phyloP scores from a whole-genome alignment of 2,797 vertebrate species.

The Pyrrhura leucotis region DNA sequence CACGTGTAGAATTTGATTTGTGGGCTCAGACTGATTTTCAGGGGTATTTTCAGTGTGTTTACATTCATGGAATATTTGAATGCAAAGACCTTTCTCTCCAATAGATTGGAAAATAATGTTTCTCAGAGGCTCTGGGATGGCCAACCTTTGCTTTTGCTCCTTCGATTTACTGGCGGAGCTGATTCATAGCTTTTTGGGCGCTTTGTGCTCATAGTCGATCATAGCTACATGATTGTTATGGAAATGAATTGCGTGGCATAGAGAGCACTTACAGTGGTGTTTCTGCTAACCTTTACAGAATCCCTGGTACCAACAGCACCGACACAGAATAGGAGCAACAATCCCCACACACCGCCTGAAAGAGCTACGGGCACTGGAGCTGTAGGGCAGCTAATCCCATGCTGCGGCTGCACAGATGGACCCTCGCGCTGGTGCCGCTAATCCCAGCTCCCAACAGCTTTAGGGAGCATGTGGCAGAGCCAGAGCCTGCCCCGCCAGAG shows the following conservation, averaged over 20 bases:
- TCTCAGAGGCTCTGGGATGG: not conserved
- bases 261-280: not conserved
- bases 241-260: not conserved
- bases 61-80: not conserved
- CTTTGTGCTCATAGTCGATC: not conserved
- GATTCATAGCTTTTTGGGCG: not conserved
- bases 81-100: not conserved
- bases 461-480: not conserved
- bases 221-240: not conserved
- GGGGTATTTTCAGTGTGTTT: not conserved
- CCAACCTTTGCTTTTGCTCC: not conserved
- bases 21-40: not conserved
- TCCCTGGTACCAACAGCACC: not conserved
- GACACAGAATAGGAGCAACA: not conserved
- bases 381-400: not conserved
- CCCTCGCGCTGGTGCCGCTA: not conserved
- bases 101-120: accelerated
- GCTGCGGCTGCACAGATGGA: not conserved
- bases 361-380: not conserved
- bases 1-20: not conserved
- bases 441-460: not conserved
- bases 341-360: not conserved
- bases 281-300: not conserved
- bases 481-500: accelerated
- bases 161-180: not conserved